A percentile compares a stretch with the other conserved stretches of the same genome.
phyloP scores from a whole-genome alignment of 2,797 vertebrate genomes.

The Poeciliopsis presidionis region DNA sequence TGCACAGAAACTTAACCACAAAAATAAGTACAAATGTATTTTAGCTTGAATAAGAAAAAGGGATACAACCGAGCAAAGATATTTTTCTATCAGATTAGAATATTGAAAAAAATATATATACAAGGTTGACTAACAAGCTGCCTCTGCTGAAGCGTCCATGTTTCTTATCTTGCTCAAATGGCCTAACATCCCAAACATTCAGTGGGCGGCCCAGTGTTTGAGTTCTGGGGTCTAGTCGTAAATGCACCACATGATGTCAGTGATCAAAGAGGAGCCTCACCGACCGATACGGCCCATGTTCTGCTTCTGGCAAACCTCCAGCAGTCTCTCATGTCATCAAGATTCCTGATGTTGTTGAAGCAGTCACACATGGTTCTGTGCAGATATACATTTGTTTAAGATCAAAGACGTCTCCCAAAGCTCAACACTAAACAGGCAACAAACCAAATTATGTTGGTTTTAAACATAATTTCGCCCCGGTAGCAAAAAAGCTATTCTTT shows the following conservation, averaged over 20 bases:
- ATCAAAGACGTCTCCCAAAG: slow-evolving; percentile 46
- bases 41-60: not conserved
- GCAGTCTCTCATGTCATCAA: slow-evolving; percentile 41
- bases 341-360: slow-evolving; percentile 49
- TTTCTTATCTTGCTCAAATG: slow-evolving; percentile 41
- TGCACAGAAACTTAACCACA: slow-evolving; percentile 8
- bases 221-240: slow-evolving; percentile 45
- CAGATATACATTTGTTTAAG: slow-evolving; percentile 10
- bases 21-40: slow-evolving; percentile 2
- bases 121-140: slow-evolving; percentile 16
- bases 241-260: slow-evolving; percentile 44
- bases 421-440: not conserved
- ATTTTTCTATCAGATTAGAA: slow-evolving; percentile 14
- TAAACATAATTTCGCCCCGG: not conserved
- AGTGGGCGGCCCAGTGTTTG: slow-evolving; percentile 50
- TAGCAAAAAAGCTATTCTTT: not conserved
- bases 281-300: slow-evolving; percentile 31
- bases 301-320: slow-evolving; percentile 60
- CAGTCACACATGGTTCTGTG: slow-evolving; percentile 31
- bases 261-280: slow-evolving; percentile 68
- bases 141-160: slow-evolving; percentile 30
- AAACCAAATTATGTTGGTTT: slow-evolving; percentile 6
- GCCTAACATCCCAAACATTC: slow-evolving; percentile 56
- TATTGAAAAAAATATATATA: not conserved
- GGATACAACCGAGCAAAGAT: slow-evolving; percentile 10